Evolutionary conservation across 2,797 vertebrate species (phyloP).

Genomic region (Carcharodon carcharias): DNA sequence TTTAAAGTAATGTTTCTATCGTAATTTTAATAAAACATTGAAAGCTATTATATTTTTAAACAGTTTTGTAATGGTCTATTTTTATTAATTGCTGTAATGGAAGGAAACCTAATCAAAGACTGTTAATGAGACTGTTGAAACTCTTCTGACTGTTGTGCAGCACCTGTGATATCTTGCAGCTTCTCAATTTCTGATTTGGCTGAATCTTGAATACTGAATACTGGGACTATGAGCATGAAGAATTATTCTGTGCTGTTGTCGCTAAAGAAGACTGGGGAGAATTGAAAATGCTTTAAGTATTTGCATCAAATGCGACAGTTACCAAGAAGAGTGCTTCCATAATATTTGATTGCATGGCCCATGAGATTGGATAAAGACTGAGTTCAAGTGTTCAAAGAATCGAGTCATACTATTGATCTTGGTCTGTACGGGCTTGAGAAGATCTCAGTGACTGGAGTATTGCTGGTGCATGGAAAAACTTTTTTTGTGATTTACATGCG

Average conservation of each 20-base stretch:
- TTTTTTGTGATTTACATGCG: neutral
- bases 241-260: conserved; percentile 7
- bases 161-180: conserved; percentile 38
- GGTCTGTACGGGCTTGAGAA: conserved; percentile 20
- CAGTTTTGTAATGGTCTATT: conserved; percentile 1
- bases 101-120: conserved; percentile 32
- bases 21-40: neutral
- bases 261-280: neutral
- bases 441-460: conserved; percentile 6
- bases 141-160: conserved; percentile 38
- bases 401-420: neutral
- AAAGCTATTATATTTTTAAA: no score
- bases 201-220: conserved; percentile 18
- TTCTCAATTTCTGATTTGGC: conserved; percentile 33
- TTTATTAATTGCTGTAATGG: conserved; percentile 30
- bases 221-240: conserved; percentile 30
- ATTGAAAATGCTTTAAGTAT: neutral
- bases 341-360: neutral
- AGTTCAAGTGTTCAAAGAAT: neutral
- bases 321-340: neutral
- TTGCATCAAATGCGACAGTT: conserved; percentile 21
- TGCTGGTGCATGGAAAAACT: conserved; percentile 25
- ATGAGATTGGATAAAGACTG: conserved; percentile 20
- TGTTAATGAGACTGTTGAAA: conserved; percentile 34
- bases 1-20: conserved; percentile 28